Percentiles rank a stretch among this genome's conserved stretches.
phyloP scores from a whole-genome alignment of 2,113 vertebrate genomes.

The Sebastes schlegelii region DNA sequence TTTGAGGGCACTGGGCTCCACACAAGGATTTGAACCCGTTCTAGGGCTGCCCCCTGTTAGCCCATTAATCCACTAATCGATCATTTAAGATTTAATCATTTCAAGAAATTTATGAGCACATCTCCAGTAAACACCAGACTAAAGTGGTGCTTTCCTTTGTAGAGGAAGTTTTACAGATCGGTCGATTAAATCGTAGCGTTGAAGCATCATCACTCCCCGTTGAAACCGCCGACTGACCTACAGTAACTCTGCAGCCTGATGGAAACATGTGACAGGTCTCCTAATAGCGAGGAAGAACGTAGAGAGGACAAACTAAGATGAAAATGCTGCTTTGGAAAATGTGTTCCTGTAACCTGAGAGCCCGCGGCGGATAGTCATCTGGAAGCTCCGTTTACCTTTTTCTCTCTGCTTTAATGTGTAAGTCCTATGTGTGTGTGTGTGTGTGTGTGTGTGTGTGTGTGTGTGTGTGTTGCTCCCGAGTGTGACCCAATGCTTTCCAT shows the following conservation, averaged over 20 bases:
- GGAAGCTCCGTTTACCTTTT: slow-evolving; percentile 75
- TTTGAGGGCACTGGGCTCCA: slow-evolving; percentile 15
- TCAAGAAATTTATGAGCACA: too few species aligned
- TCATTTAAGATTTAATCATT: too few species aligned
- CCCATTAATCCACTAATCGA: too few species aligned
- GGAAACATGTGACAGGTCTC: slow-evolving; percentile 56
- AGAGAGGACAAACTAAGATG: slow-evolving; percentile 63
- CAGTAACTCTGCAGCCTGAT: slow-evolving; percentile 35
- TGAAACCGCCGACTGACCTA: slow-evolving; percentile 33
- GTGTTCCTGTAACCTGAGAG: slow-evolving; percentile 73
- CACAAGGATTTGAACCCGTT: slow-evolving; percentile 13
- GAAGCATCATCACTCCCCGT: slow-evolving; percentile 1
- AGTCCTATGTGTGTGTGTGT: slow-evolving; percentile 15
- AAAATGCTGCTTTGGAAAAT: slow-evolving; percentile 77
- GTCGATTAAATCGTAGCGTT: too few species aligned
- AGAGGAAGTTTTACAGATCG: too few species aligned
- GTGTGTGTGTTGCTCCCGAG: slow-evolving; percentile 22
- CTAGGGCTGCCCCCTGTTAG: too few species aligned
- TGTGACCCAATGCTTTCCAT: slow-evolving; percentile 74
- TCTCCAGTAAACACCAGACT: too few species aligned
- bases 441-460: slow-evolving; percentile 19
- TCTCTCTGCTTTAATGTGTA: slow-evolving; percentile 51
- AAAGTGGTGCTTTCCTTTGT: too few species aligned
- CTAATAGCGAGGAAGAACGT: slow-evolving; percentile 35
- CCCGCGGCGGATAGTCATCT: slow-evolving; percentile 66